phyloP scores from a whole-genome alignment of 2,113 vertebrate genomes.

The Isichthys henryi region DNA sequence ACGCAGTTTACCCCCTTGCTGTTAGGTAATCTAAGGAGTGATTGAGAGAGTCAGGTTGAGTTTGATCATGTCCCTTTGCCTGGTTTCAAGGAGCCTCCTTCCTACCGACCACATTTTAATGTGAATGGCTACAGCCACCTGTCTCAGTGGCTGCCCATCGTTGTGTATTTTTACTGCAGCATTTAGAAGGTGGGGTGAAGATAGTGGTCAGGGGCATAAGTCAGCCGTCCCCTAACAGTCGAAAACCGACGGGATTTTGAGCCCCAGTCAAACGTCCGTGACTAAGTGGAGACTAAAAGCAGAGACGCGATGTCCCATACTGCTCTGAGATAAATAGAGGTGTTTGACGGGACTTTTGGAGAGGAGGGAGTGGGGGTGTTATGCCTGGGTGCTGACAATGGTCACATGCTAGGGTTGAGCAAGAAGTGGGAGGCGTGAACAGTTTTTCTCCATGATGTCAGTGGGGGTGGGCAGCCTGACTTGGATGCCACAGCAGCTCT shows the following conservation, averaged over 20 bases:
- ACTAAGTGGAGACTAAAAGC: conserved; percentile 42
- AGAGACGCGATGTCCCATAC: conserved; percentile 28
- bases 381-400: conserved; percentile 23
- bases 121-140: background rate
- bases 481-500: conserved; percentile 10
- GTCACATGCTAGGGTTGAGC: conserved; percentile 37
- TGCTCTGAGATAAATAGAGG: conserved; percentile 13
- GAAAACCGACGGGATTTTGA: conserved; percentile 26
- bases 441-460: conserved; percentile 55
- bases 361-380: background rate
- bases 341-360: conserved; percentile 33
- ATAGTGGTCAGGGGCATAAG: background rate
- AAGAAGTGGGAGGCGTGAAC: background rate
- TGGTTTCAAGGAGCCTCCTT: background rate
- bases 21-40: background rate
- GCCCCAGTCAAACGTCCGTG: conserved; percentile 29
- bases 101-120: background rate
- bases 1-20: background rate
- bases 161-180: background rate
- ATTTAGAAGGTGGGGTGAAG: background rate
- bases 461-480: background rate
- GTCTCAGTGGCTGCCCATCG: background rate
- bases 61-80: background rate
- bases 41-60: background rate
- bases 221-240: conserved; percentile 16